phyloP scores from a whole-genome alignment of 2,888 invertebrate species.

The Pandemis cinnamomeana region DNA sequence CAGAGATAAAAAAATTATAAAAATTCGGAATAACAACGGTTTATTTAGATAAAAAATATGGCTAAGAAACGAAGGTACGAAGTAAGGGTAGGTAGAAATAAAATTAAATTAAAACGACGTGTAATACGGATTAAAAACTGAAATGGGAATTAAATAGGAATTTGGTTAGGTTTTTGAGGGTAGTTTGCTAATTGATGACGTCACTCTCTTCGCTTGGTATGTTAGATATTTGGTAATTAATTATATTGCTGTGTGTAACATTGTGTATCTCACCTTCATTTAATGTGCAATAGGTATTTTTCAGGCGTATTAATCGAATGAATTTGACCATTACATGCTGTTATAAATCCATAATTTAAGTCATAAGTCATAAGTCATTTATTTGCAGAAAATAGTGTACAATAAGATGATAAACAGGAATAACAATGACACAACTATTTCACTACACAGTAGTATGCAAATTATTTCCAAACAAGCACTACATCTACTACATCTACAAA shows the following conservation, averaged over 20 bases:
- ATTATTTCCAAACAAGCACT: too few species aligned
- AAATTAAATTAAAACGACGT: constrained; percentile 54
- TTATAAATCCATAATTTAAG: too few species aligned
- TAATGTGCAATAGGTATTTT: constrained; percentile 20
- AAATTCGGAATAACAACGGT: constrained; percentile 52
- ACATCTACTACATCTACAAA: too few species aligned
- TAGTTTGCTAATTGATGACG: constrained; percentile 40
- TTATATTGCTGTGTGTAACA: constrained; percentile 35
- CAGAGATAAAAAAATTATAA: constrained; percentile 45
- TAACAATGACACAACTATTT: too few species aligned
- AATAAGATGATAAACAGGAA: too few species aligned
- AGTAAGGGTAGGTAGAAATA: constrained; percentile 75
- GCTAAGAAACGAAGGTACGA: constrained; percentile 54
- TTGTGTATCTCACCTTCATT: constrained; percentile 25
- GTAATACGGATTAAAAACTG: constrained; percentile 41
- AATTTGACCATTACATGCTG: not conserved
- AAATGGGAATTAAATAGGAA: constrained; percentile 17
- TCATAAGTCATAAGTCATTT: too few species aligned
- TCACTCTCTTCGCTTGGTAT: constrained; percentile 29
- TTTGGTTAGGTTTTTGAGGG: constrained; percentile 39
- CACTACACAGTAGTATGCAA: too few species aligned
- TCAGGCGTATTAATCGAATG: constrained; percentile 28
- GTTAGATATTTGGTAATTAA: constrained; percentile 22
- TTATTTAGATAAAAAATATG: constrained; percentile 56
- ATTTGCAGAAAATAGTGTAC: too few species aligned